phyloP scores from a whole-genome alignment of 2,888 invertebrate species.

The Megastigmus dorsalis region DNA sequence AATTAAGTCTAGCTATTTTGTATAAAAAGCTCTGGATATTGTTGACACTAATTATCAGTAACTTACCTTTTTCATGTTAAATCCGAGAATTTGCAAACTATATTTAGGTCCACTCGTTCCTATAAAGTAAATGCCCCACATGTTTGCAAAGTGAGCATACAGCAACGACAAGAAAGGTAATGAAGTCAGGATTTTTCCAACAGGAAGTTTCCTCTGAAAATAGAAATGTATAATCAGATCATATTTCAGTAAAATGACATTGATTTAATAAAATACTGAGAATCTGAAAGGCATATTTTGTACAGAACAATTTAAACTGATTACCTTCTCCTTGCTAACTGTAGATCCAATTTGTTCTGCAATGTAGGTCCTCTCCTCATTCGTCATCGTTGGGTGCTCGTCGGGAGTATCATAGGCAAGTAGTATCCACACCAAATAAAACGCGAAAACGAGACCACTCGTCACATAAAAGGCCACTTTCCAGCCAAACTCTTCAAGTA shows the following conservation, averaged over 20 bases:
- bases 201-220: conserved; percentile 81
- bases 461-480: conserved; percentile 82
- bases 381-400: conserved; percentile 79
- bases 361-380: conserved; percentile 80
- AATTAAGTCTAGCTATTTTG: too few species aligned
- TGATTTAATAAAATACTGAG: background rate
- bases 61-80: conserved; percentile 78
- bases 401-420: conserved; percentile 81
- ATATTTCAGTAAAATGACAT: conserved; percentile 66
- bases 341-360: conserved; percentile 69
- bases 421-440: conserved; percentile 80
- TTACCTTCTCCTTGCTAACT: conserved; percentile 68
- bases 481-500: conserved; percentile 82
- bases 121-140: conserved; percentile 88
- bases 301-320: background rate
- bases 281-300: background rate
- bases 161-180: conserved; percentile 82
- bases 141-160: conserved; percentile 84
- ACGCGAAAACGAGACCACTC: conserved; percentile 77
- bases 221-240: too few species aligned
- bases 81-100: conserved; percentile 83
- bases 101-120: conserved; percentile 88
- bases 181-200: conserved; percentile 79
- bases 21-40: too few species aligned
- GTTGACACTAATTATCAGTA: too few species aligned